Base-by-base conservation (phyloP, 2,888 invertebrate species). In the Lycophotia porphyrea region DNA sequence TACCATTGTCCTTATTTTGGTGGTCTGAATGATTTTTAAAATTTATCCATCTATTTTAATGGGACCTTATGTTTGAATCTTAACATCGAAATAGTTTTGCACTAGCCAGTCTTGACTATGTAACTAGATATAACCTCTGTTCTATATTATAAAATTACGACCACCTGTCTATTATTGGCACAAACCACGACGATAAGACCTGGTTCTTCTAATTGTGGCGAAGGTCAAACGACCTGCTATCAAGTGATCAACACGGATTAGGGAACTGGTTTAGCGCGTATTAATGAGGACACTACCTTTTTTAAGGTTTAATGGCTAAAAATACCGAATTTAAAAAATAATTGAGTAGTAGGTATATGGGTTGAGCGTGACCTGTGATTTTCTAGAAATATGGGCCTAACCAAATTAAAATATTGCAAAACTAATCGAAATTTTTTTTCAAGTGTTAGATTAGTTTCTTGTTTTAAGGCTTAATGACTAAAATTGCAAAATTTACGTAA, bases 181-280 rank as follows among this genome's bases (percentile, higher is more conserved):
- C 58, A 67, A 18, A 64, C 11, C 60, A 52, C 39, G 27, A 27
- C 15, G 11, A 44, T 52, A 13, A 47, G 55, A 77, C 58, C 64
- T 58, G 68, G 11, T 65, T 71, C 47, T 47, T 74, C 70, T 68
- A 55, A 64, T 68, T 49, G 39, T 73, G 39, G 18, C 27, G 71
- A 82, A 82, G 81, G 84, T 82, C 75, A 82, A 80, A 71, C 71
- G 31, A 61, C 61, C 74, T 49, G 58, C 24, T 72, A 39, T 55
- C 74, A 73, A 47, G 73, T 64, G 42, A 71, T 65, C 64, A 67
- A 60, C 80, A 49, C 34, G 60, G 52, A 68, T 84, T 65, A 64
- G 71, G 60, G 34, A 52, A 82, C 81, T 13, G 67, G 81, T 82
- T 82, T 74, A 36, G 42, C n/a, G 69, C 1, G 15, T 74, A 49